These are phyloP conservation scores for Rambutsinella grinnellia DNA, from an alignment of 2,888 invertebrate species.

Conservation along the genomic window DNA sequence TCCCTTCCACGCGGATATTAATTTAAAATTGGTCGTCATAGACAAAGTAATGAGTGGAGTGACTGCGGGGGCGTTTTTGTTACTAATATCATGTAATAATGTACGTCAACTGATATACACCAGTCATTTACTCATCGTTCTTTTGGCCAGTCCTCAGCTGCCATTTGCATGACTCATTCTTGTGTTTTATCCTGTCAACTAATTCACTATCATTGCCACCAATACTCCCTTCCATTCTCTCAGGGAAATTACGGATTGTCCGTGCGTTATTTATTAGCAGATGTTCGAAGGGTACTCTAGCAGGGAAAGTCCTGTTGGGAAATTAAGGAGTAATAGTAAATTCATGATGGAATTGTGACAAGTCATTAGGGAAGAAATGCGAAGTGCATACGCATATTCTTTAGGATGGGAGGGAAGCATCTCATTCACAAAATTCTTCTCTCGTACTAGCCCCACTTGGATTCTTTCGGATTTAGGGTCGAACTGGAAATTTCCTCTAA, in stretches of 20 bases:
- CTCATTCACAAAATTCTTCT: background rate
- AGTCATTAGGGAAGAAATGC: background rate
- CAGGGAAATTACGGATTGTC: constrained; percentile 44
- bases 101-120: constrained; percentile 42
- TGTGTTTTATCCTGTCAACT: constrained; percentile 27
- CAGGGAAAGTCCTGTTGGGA: background rate
- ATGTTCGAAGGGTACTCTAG: constrained; percentile 23
- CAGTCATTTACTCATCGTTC: constrained; percentile 29
- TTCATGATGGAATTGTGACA: background rate
- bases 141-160: constrained; percentile 2
- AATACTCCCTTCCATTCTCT: constrained; percentile 5
- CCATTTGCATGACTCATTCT: constrained; percentile 43
- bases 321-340: background rate
- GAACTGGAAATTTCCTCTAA: background rate
- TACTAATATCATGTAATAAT: background rate
- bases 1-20: background rate
- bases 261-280: constrained; percentile 31
- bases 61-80: background rate
- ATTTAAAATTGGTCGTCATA: background rate
- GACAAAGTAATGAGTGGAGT: background rate
- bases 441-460: background rate
- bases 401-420: too few species aligned
- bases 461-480: too few species aligned
- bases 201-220: constrained; percentile 3
- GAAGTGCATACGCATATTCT: background rate